A percentile compares a stretch with the other conserved stretches of the same genome.
Evolutionary conservation across 2,113 vertebrate species (phyloP).

Genomic region (Condylura cristata): DNA sequence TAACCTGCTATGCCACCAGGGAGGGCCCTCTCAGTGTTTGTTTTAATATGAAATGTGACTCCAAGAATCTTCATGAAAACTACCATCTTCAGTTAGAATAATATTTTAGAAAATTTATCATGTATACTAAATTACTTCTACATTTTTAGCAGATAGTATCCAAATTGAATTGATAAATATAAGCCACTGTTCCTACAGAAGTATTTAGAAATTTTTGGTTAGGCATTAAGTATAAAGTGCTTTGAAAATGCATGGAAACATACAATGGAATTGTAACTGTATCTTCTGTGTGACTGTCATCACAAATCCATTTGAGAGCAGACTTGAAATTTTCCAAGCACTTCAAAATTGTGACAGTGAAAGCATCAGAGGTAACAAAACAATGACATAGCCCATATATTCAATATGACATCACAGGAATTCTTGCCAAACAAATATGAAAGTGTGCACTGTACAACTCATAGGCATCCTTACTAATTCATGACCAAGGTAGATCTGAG

Average conservation of each 20-base stretch:
- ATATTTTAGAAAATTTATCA: slow-evolving; percentile 47
- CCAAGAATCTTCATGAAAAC: slow-evolving; percentile 58
- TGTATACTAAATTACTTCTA: background rate
- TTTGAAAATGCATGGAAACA: slow-evolving; percentile 21
- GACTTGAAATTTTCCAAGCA: background rate
- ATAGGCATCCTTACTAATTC: background rate
- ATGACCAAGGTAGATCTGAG: background rate
- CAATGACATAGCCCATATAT: background rate
- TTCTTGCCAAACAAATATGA: background rate
- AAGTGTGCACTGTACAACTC: background rate
- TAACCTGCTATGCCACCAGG: too few species aligned
- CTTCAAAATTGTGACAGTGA: background rate
- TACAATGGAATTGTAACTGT: background rate
- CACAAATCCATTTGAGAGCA: background rate
- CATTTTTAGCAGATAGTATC: slow-evolving; percentile 15
- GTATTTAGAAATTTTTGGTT: slow-evolving; percentile 26
- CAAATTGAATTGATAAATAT: slow-evolving; percentile 52
- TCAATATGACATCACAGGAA: background rate
- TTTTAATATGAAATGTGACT: slow-evolving; percentile 47
- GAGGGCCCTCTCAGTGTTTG: slow-evolving; percentile 35
- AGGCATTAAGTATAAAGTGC: background rate
- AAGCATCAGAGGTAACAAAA: background rate
- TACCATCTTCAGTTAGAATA: slow-evolving; percentile 33
- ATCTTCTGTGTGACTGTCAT: background rate
- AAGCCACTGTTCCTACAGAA: background rate